These are phyloP conservation scores for Myotis vivesi DNA, from an alignment of 2,797 vertebrate species.

Conservation along the genomic window DNA sequence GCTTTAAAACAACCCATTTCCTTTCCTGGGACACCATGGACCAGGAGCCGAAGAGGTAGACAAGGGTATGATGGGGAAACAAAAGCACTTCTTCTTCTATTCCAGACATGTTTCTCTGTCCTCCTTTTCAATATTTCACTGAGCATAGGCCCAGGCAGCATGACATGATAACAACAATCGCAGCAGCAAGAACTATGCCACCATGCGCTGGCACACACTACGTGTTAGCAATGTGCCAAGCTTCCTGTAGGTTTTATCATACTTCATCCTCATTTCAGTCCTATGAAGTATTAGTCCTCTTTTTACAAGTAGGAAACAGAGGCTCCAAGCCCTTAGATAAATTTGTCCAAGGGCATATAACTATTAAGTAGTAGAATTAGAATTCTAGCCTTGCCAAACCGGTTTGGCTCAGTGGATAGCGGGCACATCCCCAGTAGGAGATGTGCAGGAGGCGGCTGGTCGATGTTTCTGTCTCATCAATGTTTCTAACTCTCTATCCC, in stretches of 20 bases:
- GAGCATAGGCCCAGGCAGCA: neutral
- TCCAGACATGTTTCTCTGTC: neutral
- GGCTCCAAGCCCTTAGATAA: neutral
- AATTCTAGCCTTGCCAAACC: constrained; percentile 13
- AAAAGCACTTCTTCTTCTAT: constrained; percentile 4
- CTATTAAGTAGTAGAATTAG: neutral
- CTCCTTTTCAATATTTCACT: neutral
- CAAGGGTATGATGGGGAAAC: neutral
- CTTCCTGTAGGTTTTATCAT: neutral
- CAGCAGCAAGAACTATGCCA: neutral
- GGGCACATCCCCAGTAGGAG: no score
- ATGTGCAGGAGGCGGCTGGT: no score
- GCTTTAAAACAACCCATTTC: constrained; percentile 1
- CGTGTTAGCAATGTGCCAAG: neutral
- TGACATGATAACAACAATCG: neutral
- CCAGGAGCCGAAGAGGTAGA: neutral
- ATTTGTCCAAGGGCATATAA: neutral
- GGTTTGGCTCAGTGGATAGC: no score
- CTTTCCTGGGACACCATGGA: neutral
- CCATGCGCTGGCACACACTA: neutral
- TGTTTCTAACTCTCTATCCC: no score
- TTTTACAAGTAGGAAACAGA: neutral
- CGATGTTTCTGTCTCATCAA: no score
- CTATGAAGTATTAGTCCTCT: neutral
- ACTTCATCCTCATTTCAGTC: neutral